A percentile compares a stretch with the other conserved stretches of the same genome.
These are phyloP conservation scores for Corythaixoides concolor DNA, from an alignment of 2,113 vertebrate species.

Conservation along the genomic window DNA sequence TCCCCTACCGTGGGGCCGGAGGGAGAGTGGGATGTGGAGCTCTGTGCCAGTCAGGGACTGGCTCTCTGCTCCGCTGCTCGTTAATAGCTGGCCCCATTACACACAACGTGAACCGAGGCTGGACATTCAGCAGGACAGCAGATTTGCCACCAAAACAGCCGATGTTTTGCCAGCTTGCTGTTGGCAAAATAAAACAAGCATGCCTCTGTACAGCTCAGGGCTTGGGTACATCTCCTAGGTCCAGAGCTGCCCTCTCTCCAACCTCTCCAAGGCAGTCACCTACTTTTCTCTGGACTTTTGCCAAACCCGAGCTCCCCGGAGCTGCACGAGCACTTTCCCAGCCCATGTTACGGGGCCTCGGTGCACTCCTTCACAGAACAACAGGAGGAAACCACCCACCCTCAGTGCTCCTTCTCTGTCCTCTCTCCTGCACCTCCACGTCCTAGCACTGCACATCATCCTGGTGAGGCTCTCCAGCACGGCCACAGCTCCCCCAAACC, in stretches of 20 bases:
- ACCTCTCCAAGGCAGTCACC: background rate
- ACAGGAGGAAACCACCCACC: background rate
- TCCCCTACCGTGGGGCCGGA: accelerated
- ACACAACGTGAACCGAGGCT: accelerated
- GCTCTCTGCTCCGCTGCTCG: background rate
- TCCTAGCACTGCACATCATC: background rate
- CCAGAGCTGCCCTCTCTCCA: background rate
- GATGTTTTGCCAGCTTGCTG: background rate
- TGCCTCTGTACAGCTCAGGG: background rate
- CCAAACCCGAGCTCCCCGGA: background rate
- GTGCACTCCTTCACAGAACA: background rate
- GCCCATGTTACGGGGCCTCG: background rate
- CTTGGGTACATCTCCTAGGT: background rate
- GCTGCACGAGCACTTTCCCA: background rate
- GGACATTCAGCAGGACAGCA: background rate
- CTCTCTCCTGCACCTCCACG: background rate
- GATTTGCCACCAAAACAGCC: background rate
- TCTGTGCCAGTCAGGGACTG: accelerated
- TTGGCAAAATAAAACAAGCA: background rate
- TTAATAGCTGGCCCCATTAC: background rate
- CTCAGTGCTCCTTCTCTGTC: background rate
- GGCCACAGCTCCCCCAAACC: background rate
- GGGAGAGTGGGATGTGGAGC: accelerated
- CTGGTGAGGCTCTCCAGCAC: background rate
- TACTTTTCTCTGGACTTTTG: background rate